Evolutionary conservation across 2,888 invertebrate genomes (phyloP).

Genomic region (Pyrgus malvae): DNA sequence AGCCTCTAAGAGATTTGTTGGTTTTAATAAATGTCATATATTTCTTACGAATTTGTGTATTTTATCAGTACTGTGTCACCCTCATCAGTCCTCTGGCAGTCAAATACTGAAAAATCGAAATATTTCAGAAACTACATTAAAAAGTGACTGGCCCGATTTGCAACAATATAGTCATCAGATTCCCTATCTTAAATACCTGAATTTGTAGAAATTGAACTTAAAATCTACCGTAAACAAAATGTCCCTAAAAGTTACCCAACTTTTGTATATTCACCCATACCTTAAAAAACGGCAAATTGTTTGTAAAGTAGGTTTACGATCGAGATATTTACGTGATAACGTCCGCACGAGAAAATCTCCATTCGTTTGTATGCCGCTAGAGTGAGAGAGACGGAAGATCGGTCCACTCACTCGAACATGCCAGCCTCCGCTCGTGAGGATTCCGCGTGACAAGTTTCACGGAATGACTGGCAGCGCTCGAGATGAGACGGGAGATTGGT

Average conservation of each 20-base stretch:
- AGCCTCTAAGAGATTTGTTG: slow-evolving; percentile 2
- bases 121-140: slow-evolving; percentile 31
- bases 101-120: slow-evolving; percentile 1
- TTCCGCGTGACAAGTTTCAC: too few species aligned
- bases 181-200: slow-evolving; percentile 31
- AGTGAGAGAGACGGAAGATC: too few species aligned
- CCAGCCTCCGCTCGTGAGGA: too few species aligned
- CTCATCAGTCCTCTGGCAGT: slow-evolving; percentile 11
- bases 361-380: too few species aligned
- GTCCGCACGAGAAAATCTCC: too few species aligned
- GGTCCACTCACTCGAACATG: too few species aligned
- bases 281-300: too few species aligned
- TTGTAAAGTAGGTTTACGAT: too few species aligned
- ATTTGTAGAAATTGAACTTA: slow-evolving; percentile 26
- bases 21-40: slow-evolving; percentile 4
- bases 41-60: slow-evolving; percentile 9
- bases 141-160: slow-evolving; percentile 36
- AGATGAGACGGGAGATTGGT: too few species aligned
- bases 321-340: too few species aligned
- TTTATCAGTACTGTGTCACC: slow-evolving; percentile 8
- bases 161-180: slow-evolving; percentile 32
- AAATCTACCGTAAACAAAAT: slow-evolving; percentile 33
- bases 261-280: slow-evolving; percentile 29
- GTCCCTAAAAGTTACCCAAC: slow-evolving; percentile 28
- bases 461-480: too few species aligned